These are phyloP conservation scores for Pheosia gnoma DNA, from an alignment of 2,888 invertebrate genomes.

Conservation along the genomic window DNA sequence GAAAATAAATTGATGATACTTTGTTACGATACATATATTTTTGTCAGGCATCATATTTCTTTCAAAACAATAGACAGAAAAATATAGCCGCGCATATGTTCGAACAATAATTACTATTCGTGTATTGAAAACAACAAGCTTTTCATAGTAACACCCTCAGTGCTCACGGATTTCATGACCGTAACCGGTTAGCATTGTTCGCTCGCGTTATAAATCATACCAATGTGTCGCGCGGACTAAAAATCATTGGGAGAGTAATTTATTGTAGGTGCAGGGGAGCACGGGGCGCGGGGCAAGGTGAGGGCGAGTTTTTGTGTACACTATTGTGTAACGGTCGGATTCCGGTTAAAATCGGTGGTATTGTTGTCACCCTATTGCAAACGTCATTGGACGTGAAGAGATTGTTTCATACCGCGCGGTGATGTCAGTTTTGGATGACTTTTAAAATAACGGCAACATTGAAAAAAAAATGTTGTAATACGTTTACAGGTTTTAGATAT, in stretches of 20 bases:
- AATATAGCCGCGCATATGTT: constrained; percentile 50
- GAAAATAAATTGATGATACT: too few species aligned
- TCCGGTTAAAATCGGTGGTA: constrained; percentile 40
- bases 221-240: constrained; percentile 75
- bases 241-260: constrained; percentile 74
- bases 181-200: constrained; percentile 75
- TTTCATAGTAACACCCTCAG: constrained; percentile 58
- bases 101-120: constrained; percentile 60
- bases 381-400: constrained; percentile 36
- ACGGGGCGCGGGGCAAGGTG: constrained; percentile 53
- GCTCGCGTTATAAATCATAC: constrained; percentile 71
- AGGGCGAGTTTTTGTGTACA: constrained; percentile 62
- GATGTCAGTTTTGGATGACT: constrained; percentile 6
- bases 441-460: neutral
- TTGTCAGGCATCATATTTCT: constrained; percentile 12
- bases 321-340: constrained; percentile 61
- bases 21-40: neutral
- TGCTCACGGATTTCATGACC: constrained; percentile 64
- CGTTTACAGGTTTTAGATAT: too few species aligned
- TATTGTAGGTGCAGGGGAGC: constrained; percentile 58
- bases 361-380: constrained; percentile 47
- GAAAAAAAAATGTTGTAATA: too few species aligned
- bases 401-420: constrained; percentile 24
- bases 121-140: constrained; percentile 61
- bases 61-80: constrained; percentile 30